Base-by-base conservation (phyloP, 2,797 vertebrate genomes). In the Pangasius larnaudii region DNA sequence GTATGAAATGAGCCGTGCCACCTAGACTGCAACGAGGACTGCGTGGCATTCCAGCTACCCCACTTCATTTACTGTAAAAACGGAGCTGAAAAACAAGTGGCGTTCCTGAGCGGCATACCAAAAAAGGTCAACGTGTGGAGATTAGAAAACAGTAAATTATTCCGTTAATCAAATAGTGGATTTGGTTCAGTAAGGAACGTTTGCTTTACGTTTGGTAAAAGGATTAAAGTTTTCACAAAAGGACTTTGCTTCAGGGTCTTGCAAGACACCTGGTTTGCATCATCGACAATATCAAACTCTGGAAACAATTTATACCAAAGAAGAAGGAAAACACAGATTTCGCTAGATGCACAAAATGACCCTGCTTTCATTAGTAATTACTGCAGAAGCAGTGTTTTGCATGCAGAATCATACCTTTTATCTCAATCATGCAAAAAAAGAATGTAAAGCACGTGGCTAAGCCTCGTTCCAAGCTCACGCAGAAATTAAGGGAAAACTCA, bases 91-190 rank as follows among this genome's bases (percentile, higher is more conserved):
- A 89, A 61, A 30, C 27, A 42, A 92, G 88, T 58, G 22, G 88
- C 91, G 91, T 94, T 93, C 93, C 84, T 27, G 6, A 86, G 59
- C 6, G 5, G 65, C 24, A 81, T 81, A 84, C 30, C 42, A 39
- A 85, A 72, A 53, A 84, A 72, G 49, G n/a, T 53, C 18, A 85
- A 36, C 1, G 59, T 49, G 80, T 11, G 19, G 30, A 22, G 49
- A 33, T 27, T 49, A 33, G 13, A 77, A 36, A 78, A 30, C 0
- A 33, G 14, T 6, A 6, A 14, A 24, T 11, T 22, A 72, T 72
- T 22, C 69, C 39, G 69, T 39, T 22, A 10, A 36, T 36, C 67
- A 39, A 42, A 22, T 22, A 24, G 10, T 42, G 19, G 19, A 11
- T 71, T 24, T 10, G 69, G 69, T 42, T 11, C 19, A 46, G 36